These are phyloP conservation scores for Perccottus glenii DNA, from an alignment of 2,113 vertebrate genomes.

Conservation along the genomic window DNA sequence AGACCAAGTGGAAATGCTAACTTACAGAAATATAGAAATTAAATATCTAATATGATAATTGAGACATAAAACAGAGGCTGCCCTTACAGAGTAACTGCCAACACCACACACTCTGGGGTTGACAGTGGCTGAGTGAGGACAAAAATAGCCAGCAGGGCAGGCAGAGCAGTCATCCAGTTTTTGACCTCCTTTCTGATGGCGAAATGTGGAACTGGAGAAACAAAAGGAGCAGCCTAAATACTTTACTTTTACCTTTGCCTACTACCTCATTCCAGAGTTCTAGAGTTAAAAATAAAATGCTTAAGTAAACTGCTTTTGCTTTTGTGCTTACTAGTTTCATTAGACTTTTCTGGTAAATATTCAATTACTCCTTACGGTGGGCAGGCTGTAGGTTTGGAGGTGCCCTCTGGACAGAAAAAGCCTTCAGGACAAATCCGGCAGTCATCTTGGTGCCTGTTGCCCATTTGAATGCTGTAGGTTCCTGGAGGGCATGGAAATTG, in stretches of 20 bases:
- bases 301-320: too few relatives aligned
- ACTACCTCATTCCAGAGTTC: neutral
- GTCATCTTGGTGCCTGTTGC: constrained; percentile 76
- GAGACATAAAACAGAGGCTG: neutral
- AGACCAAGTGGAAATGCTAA: too few relatives aligned
- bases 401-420: constrained; percentile 83
- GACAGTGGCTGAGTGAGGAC: constrained; percentile 82
- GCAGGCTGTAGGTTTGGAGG: constrained; percentile 86
- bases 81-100: constrained; percentile 90
- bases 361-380: constrained; percentile 78
- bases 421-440: constrained; percentile 85
- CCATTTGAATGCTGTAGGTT: constrained; percentile 82
- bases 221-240: constrained; percentile 3
- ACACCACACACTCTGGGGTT: constrained; percentile 79
- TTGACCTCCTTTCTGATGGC: constrained; percentile 72
- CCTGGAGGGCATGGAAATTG: constrained; percentile 87
- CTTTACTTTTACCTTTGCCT: constrained; percentile 9
- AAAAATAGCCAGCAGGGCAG: constrained; percentile 86
- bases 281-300: too few relatives aligned
- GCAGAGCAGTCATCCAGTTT: constrained; percentile 77
- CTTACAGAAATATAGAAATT: too few relatives aligned
- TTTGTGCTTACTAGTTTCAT: neutral
- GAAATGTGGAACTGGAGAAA: constrained; percentile 81
- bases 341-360: neutral
- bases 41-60: neutral